Evolutionary conservation across 1,140 invertebrate species (phyloP), one percentile per base, ranked within the genome.

Genomic region (Drosophila repleta): DNA sequence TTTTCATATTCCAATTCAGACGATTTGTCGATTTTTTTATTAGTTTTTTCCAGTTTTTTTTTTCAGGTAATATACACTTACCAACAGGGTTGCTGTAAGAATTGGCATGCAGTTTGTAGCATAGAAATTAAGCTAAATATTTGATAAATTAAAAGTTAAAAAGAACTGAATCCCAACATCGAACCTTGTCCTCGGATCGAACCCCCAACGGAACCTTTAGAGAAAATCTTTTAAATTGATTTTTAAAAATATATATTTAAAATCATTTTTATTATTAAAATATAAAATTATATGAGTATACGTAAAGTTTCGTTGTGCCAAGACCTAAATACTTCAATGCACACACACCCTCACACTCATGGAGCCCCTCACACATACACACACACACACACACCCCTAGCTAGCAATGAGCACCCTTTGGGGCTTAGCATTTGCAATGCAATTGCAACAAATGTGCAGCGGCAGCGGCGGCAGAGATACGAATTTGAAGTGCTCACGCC

Each of bases 1-100:
- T 87, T 87, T 87, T 87, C 82, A 87, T 84, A 68, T 73, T 73
- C 52, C 64, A 49, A 69, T 73, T 68, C 70, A 67, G 69, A 67
- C 56, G 63, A 72, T 67, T 72, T 60, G 69, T 72, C 66, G 51
- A 69, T 69, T 63, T 61, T 43, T 51, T 45, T 26, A 29, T 57
- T 0, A 5, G 2, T 7, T 6, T 7, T 20, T 53, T 37, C n/a
- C 2, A 13, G 0, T 32, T n/a, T 48, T 46, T 48, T 48, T 48
- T 26, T n/a, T n/a, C 1, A 2, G 2, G 32, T 35, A 11, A 20
- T 51, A 55, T 55, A 35, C 52, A 3, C 52, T 55, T 3, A 17
- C n/a, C 20, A 10, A 10, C 2, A 1, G 5, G 8, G 11, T 4
- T 2, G 15, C 20, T 13, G 2, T 35, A 10, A 5, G 32, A 8